Base-by-base conservation (phyloP, 2,888 invertebrate genomes). In the Mimas tiliae region DNA sequence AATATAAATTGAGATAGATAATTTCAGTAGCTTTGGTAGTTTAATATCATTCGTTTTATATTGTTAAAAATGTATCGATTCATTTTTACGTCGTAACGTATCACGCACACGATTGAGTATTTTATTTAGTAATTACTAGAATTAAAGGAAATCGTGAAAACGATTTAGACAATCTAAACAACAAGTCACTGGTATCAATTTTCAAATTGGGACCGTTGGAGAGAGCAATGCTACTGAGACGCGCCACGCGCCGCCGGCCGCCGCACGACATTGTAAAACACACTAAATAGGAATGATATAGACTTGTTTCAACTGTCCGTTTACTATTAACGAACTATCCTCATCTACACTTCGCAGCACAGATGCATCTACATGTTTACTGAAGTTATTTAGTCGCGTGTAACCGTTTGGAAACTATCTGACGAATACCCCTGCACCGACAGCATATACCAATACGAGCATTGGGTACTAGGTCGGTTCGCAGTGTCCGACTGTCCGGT, bases 21-120 rank as follows among this genome's bases (percentile, higher is more conserved):
- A 90, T 89, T 91, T 91, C 91, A 90, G 88, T 89, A 90, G 86
- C 93, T 93, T 93, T 93, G 93, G 93, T 90, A 89, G 89, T 88
- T 81, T 89, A 88, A 89, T 89, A 90, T 89, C 87, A 87, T 88
- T 81, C 42, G 38, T 58, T 58, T 38, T 38, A 27, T 79, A 80
- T 82, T 81, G 77, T 82, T 78, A 75, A 73, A 42, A 51, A 62
- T 52, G 48, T 45, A 62, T 51, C 62, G 51, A 45, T 27, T 27
- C 27, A 27, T 52, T 48, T 38, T 55, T 21, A 65, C 65, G 21
- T 12, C 50, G 65, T 47, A 27, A n/a, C 16, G 50, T 64, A n/a
- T 34, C 58, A 34, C 51, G 64, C 73, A 76, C 79, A 79, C 78
- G 72, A 76, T 76, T 86, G 89, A 89, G 88, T 88, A 89, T 87